Evolutionary conservation across 2,113 vertebrate species (phyloP), one percentile per base, ranked within the genome.

Genomic region (Clarias gariepinus): DNA sequence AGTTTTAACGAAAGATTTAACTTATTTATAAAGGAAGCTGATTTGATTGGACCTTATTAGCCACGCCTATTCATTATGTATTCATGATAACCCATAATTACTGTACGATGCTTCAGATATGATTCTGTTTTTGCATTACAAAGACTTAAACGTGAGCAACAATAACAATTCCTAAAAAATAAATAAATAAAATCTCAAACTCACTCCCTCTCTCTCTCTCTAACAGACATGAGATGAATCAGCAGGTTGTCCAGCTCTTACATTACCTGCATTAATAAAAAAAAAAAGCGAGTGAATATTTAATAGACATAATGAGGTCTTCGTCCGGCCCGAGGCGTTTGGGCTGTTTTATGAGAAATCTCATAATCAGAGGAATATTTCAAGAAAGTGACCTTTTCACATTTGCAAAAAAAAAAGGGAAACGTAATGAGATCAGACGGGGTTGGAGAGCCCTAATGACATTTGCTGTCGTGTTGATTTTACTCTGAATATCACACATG

Each of bases 281-380:
- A 73, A 80, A 58, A 58, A 28, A 28, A 28, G 25, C 11, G 4
- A 77, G 19, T 41, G 58, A 85, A 60, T 76, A 60, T 85, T 85
- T 63, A 64, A 85, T 77, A 28, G 12, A 63, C 55, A 6, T 82
- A 74, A 86, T 19, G 33, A 74, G 69, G n/a, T 53, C 25, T 33
- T 33, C 21, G 30, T 30, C 68, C n/a, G 11, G 28, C 58, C 36
- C 8, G n/a, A 86, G 55, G 85, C 85, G 1, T 2, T 63, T 55
- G 9, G 64, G 8, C 63, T 21, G 7, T 28, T 87, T 87, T 76
- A 87, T 74, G 57, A 86, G 78, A 82, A 86, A 82, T 61, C 68
- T 74, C 85, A 74, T 87, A 82, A 82, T 87, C 85, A 82, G 82
- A 76, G 85, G 53, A 74, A 53, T 55, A 80, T 82, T 82, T 82